Percentiles rank a stretch among this genome's conserved stretches.
phyloP scores from a whole-genome alignment of 2,113 vertebrate genomes.

The Hydrolagus affinis region DNA sequence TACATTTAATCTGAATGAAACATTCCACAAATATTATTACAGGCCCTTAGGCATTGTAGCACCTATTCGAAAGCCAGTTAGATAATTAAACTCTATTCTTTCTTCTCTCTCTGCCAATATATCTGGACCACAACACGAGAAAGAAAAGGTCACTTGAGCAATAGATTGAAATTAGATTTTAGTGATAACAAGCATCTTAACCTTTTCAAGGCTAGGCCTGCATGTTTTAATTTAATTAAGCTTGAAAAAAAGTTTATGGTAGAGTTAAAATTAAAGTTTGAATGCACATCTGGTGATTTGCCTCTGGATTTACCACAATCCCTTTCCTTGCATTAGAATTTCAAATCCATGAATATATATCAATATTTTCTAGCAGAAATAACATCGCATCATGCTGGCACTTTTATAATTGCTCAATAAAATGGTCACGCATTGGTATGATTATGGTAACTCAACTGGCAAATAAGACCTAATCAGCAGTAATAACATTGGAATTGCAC shows the following conservation, averaged over 20 bases:
- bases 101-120: constrained; percentile 44
- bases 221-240: not conserved
- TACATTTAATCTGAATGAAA: constrained; percentile 37
- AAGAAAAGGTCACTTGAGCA: constrained; percentile 58
- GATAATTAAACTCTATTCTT: constrained; percentile 61
- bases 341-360: not conserved
- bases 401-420: not conserved
- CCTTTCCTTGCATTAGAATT: not conserved
- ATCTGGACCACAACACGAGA: constrained; percentile 51
- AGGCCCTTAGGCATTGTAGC: constrained; percentile 44
- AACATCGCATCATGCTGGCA: not conserved
- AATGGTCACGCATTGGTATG: not conserved
- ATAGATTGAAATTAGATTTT: constrained; percentile 80
- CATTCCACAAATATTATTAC: constrained; percentile 34
- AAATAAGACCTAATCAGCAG: not conserved
- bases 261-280: not conserved
- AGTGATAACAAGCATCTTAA: constrained; percentile 84
- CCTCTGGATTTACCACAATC: not conserved
- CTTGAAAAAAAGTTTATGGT: not conserved
- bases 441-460: not conserved
- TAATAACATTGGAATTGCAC: not conserved
- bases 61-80: constrained; percentile 48
- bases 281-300: not conserved
- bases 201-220: constrained; percentile 61
- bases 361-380: not conserved